phyloP scores from a whole-genome alignment of 2,113 vertebrate species.

The Rhabdornis inornatus region DNA sequence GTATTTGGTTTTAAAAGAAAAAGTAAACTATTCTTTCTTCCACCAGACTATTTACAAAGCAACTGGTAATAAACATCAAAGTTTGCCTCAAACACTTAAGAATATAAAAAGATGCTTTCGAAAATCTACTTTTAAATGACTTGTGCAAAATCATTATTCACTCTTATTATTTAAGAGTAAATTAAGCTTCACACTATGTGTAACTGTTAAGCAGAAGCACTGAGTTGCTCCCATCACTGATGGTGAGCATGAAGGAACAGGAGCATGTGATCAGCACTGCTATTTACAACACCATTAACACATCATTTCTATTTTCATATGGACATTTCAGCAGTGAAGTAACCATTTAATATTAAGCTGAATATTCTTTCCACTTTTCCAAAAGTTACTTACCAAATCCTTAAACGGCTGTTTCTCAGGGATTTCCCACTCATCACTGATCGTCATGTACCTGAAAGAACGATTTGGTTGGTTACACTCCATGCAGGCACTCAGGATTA shows the following conservation, averaged over 20 bases:
- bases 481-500: neutral
- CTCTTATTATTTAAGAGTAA: neutral
- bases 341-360: neutral
- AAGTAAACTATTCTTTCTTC: neutral
- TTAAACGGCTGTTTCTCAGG: constrained; percentile 98
- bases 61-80: neutral
- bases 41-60: neutral
- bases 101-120: neutral
- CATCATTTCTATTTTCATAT: neutral
- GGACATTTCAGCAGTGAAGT: neutral
- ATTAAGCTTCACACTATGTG: neutral
- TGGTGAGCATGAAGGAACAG: neutral
- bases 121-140: neutral
- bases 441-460: constrained; percentile 89
- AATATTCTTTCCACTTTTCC: neutral
- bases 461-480: neutral
- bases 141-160: neutral
- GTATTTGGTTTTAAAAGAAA: neutral
- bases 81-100: neutral
- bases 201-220: neutral
- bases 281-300: neutral
- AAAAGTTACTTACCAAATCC: constrained; percentile 85
- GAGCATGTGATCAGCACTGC: neutral
- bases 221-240: neutral
- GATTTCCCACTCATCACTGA: constrained; percentile 95